These are phyloP conservation scores for Apis dorsata DNA, from an alignment of 1,140 invertebrate genomes.

Conservation along the genomic window DNA sequence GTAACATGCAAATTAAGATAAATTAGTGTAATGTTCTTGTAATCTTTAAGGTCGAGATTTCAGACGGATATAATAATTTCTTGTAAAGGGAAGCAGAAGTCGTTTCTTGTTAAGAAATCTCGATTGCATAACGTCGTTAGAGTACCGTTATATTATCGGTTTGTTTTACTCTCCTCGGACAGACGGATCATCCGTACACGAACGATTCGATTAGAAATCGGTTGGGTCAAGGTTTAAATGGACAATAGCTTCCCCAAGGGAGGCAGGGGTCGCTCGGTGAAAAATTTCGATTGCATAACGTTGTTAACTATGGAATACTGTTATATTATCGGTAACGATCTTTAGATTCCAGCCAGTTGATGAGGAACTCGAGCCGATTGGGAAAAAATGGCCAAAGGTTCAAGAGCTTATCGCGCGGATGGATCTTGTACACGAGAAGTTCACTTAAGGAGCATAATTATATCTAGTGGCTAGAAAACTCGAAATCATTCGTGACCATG, in stretches of 20 bases:
- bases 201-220: not conserved
- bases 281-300: not conserved
- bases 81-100: too few species aligned
- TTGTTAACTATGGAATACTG: not conserved
- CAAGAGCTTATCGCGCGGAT: not conserved
- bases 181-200: not conserved
- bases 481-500: conserved; percentile 10
- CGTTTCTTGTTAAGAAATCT: too few species aligned
- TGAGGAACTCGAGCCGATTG: not conserved
- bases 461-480: conserved; percentile 15
- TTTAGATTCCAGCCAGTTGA: not conserved
- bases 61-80: too few species aligned
- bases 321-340: not conserved
- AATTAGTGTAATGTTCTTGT: too few species aligned
- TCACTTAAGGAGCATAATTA: conserved; percentile 20
- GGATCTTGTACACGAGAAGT: conserved; percentile 12
- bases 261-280: not conserved
- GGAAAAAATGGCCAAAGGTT: not conserved
- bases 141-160: too few species aligned
- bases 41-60: too few species aligned
- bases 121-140: too few species aligned
- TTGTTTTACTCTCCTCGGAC: too few species aligned
- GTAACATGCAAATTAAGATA: too few species aligned
- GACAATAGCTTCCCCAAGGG: not conserved
- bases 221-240: not conserved